Evolutionary conservation across 2,888 invertebrate species (phyloP).

Genomic region (Campoplex nolae): DNA sequence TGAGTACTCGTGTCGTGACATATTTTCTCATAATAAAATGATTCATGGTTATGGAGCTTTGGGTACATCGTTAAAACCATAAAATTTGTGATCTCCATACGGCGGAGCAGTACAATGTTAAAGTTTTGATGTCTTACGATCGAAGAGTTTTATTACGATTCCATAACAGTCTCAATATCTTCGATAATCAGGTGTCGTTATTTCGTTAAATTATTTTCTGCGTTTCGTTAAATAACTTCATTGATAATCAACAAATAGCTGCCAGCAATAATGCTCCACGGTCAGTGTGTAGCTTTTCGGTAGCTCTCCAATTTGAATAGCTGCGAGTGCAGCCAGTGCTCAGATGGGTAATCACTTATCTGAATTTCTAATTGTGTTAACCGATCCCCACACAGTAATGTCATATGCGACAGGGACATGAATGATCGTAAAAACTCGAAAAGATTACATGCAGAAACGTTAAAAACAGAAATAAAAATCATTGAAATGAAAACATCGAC

Average conservation of each 20-base stretch:
- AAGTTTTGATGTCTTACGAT: background rate
- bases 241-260: too few relatives aligned
- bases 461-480: background rate
- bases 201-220: background rate
- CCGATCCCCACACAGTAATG: background rate
- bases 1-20: too few relatives aligned
- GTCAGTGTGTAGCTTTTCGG: too few relatives aligned
- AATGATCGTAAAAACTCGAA: background rate
- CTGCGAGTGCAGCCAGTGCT: background rate
- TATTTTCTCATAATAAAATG: too few relatives aligned
- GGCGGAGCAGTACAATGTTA: too few relatives aligned
- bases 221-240: background rate
- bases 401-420: background rate
- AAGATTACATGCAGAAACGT: background rate
- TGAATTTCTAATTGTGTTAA: background rate
- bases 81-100: too few relatives aligned
- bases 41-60: too few relatives aligned
- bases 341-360: background rate
- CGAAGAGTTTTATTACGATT: background rate
- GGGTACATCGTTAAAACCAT: too few relatives aligned
- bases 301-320: background rate
- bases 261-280: too few relatives aligned
- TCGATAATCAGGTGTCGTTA: background rate
- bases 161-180: background rate
- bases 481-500: background rate